Conservation (phyloP, 2,113 vertebrate genomes). For the Sula dactylatra region DNA sequence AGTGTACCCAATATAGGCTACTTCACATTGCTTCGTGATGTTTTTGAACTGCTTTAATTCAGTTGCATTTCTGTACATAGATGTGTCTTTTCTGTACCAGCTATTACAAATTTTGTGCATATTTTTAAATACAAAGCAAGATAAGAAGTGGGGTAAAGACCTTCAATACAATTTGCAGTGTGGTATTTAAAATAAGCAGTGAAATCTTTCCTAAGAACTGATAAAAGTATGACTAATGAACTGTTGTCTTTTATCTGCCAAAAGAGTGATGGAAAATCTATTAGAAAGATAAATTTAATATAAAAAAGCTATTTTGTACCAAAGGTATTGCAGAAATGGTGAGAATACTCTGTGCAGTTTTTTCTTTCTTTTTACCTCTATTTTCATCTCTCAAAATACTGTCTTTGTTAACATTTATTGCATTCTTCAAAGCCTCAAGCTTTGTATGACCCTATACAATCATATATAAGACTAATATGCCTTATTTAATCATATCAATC, state of each 20-base stretch:
- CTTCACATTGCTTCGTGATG: rapidly evolving
- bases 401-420: background rate
- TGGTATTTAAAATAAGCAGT: background rate
- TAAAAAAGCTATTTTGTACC: background rate
- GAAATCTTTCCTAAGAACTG: background rate
- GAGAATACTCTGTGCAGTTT: background rate
- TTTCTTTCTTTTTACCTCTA: background rate
- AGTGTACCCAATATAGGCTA: background rate
- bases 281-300: background rate
- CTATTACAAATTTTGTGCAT: background rate
- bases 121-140: background rate
- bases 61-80: background rate
- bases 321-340: background rate
- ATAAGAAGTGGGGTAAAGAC: background rate
- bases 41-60: background rate
- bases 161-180: background rate
- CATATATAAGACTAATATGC: background rate
- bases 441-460: background rate
- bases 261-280: background rate
- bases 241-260: background rate
- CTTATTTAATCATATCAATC: background rate
- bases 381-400: background rate
- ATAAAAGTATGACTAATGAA: background rate
- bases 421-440: background rate
- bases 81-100: background rate